Conservation (phyloP, 2,797 vertebrate species). For the Clarias fuscus region DNA sequence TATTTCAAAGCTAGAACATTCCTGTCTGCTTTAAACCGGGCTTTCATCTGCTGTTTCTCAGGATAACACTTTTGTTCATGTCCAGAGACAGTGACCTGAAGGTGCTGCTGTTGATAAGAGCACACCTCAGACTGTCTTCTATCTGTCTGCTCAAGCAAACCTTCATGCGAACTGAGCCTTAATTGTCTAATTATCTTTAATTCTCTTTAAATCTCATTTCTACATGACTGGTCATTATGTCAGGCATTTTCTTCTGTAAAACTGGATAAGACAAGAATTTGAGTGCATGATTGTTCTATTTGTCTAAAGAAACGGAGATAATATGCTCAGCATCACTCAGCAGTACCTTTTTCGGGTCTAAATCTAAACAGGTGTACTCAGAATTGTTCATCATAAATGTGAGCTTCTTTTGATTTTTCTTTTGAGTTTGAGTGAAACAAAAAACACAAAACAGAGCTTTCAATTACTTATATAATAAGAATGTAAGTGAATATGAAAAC, state of each 20-base stretch:
- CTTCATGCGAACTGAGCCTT: slow-evolving; percentile 7
- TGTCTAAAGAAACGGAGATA: slow-evolving; percentile 10
- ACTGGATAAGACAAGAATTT: not conserved
- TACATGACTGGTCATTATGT: not conserved
- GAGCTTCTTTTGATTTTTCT: not conserved
- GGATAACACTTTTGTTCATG: slow-evolving; percentile 15
- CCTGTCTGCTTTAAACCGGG: not conserved
- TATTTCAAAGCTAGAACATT: not conserved
- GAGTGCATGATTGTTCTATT: not conserved
- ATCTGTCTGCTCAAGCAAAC: slow-evolving; percentile 22
- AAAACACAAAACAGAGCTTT: not conserved
- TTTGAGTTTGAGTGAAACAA: not conserved
- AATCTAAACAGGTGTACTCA: not conserved
- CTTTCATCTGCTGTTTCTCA: slow-evolving; percentile 24
- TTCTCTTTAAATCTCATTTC: not conserved
- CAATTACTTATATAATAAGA: not conserved
- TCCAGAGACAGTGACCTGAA: slow-evolving; percentile 19
- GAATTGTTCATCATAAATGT: not conserved
- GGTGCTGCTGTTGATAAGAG: slow-evolving; percentile 34
- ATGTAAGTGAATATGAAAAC: not conserved
- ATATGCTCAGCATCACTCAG: not conserved
- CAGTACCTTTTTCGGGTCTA: not conserved
- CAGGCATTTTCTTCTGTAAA: not conserved
- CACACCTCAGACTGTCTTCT: slow-evolving; percentile 31
- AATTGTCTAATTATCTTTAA: not conserved